These are phyloP conservation scores for Lepidurus arcticus DNA, from an alignment of 1,140 invertebrate species.

Conservation along the genomic window DNA sequence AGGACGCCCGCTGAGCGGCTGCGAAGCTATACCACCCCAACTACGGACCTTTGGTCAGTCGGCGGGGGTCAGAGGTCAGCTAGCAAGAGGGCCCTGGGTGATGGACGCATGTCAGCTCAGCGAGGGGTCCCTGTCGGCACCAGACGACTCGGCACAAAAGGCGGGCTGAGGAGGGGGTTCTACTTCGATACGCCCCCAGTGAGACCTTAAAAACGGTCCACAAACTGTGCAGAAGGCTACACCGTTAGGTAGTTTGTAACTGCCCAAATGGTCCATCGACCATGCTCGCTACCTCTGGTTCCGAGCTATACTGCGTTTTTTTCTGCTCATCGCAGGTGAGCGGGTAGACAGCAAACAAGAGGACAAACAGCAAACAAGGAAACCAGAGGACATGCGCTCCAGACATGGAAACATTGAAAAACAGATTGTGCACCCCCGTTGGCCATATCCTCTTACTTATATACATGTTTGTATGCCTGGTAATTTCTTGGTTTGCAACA, in stretches of 20 bases:
- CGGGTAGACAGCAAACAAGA: no score
- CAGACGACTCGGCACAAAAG: slow-evolving; percentile 14
- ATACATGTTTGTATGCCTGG: neutral
- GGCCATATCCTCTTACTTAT: neutral
- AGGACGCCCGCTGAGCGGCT: slow-evolving; percentile 2
- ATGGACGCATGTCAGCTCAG: slow-evolving; percentile 32
- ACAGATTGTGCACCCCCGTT: neutral
- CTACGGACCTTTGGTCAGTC: neutral
- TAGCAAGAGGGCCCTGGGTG: slow-evolving; percentile 17
- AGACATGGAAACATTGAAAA: neutral
- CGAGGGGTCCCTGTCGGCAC: slow-evolving; percentile 28
- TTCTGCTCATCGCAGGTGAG: no score
- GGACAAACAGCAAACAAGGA: no score
- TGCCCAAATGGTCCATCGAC: neutral
- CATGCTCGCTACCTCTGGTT: no score
- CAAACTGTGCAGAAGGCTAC: neutral
- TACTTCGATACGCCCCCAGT: slow-evolving; percentile 13
- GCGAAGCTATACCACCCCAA: neutral
- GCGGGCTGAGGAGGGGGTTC: neutral
- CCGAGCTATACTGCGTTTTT: no score
- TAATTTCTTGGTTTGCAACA: neutral
- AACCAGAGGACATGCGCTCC: no score
- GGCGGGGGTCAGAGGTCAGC: slow-evolving; percentile 25
- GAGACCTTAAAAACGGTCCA: neutral
- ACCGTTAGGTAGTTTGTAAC: neutral